Evolutionary conservation across 1,140 invertebrate species (phyloP).

Genomic region (Drosophila eugracilis): DNA sequence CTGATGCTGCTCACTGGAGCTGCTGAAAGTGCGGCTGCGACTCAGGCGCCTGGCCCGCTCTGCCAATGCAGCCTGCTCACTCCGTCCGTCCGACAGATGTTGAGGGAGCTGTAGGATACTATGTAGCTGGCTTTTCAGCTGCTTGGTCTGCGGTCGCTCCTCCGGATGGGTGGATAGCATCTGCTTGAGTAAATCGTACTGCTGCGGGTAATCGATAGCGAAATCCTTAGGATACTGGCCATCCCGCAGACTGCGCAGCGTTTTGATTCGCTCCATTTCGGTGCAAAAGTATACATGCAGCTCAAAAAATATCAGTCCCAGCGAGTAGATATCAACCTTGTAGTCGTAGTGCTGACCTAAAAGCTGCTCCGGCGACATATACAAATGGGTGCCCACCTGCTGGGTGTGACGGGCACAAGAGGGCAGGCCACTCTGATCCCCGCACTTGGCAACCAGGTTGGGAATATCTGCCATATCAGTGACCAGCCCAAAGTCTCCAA

Average conservation of each 20-base stretch:
- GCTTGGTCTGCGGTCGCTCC: constrained; percentile 90
- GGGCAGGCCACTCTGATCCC: constrained; percentile 62
- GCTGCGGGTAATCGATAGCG: constrained; percentile 87
- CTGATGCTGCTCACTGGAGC: constrained; percentile 63
- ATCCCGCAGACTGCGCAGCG: constrained; percentile 88
- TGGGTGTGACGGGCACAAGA: constrained; percentile 86
- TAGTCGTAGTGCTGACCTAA: constrained; percentile 92
- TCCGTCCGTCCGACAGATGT: constrained; percentile 59
- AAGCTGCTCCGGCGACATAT: constrained; percentile 99
- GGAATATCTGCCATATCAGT: constrained; percentile 91
- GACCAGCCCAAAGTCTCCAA: constrained; percentile 98
- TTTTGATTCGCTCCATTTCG: constrained; percentile 93
- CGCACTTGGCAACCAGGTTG: constrained; percentile 81
- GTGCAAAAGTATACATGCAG: constrained; percentile 95
- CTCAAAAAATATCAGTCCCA: constrained; percentile 97
- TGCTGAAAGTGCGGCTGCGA: constrained; percentile 77
- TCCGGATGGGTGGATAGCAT: constrained; percentile 91
- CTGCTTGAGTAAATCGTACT: constrained; percentile 89
- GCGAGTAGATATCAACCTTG: constrained; percentile 98
- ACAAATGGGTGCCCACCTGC: constrained; percentile 93
- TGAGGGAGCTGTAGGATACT: constrained; percentile 66
- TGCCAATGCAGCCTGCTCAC: constrained; percentile 59
- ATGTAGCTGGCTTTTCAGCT: constrained; percentile 86
- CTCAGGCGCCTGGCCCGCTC: constrained; percentile 68
- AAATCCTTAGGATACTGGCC: constrained; percentile 91